A percentile compares a stretch with the other conserved stretches of the same genome.
These are phyloP conservation scores for Rhogogaster chlorosoma DNA, from an alignment of 2,888 invertebrate species.

Conservation along the genomic window DNA sequence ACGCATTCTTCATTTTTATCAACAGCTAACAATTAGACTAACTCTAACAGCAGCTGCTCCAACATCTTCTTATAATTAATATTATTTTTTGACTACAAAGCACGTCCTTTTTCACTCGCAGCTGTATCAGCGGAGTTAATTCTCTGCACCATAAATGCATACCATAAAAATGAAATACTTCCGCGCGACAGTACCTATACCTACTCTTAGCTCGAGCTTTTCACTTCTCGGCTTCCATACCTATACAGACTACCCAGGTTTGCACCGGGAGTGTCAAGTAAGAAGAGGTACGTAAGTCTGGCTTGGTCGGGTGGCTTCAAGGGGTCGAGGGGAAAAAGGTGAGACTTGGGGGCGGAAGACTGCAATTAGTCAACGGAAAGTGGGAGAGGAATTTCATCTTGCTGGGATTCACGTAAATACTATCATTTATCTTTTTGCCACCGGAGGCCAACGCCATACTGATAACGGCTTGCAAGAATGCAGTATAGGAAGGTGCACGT, in stretches of 20 bases:
- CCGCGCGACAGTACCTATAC: neutral
- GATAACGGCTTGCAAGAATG: slow-evolving; percentile 32
- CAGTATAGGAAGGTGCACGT: neutral
- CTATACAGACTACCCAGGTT: slow-evolving; percentile 32
- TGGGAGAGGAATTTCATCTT: slow-evolving; percentile 52
- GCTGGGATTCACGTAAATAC: slow-evolving; percentile 52
- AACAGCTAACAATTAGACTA: neutral
- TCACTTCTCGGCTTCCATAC: slow-evolving; percentile 18
- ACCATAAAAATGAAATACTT: slow-evolving; percentile 37
- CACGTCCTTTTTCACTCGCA: slow-evolving; percentile 31
- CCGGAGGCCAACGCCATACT: slow-evolving; percentile 20
- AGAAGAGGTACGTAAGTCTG: slow-evolving; percentile 35
- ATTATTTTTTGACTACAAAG: slow-evolving; percentile 40
- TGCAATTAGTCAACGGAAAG: slow-evolving; percentile 50
- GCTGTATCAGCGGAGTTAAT: slow-evolving; percentile 14
- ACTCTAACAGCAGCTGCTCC: slow-evolving; percentile 6
- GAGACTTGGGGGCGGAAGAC: slow-evolving; percentile 21
- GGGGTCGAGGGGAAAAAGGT: slow-evolving; percentile 43
- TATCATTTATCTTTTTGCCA: slow-evolving; percentile 50
- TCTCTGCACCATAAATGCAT: slow-evolving; percentile 38
- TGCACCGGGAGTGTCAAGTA: slow-evolving; percentile 32
- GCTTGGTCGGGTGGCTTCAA: slow-evolving; percentile 22
- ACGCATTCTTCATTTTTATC: neutral
- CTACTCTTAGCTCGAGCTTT: slow-evolving; percentile 1
- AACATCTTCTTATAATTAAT: slow-evolving; percentile 23